Base-by-base conservation (phyloP, 2,888 invertebrate species). In the Noctua pronuba region DNA sequence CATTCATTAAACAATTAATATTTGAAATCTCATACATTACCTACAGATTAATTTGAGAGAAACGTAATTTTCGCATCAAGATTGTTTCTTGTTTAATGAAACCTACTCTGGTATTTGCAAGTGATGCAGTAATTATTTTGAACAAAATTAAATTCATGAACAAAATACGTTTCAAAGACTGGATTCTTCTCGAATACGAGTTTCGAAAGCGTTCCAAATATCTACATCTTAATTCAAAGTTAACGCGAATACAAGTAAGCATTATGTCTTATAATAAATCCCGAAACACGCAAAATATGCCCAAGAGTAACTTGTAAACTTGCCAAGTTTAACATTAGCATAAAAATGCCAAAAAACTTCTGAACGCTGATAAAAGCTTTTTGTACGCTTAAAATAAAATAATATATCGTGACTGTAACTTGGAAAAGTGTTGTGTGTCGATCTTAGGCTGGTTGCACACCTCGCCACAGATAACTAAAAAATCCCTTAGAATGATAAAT, bases 321-420 rank as follows among this genome's bases (percentile, higher is more conserved):
- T 87, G 87, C 87, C 87, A 87, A 87, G 79, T 86, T 79, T 68
- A 81, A 79, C 78, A 86, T 87, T 86, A 88, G 74, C 88, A 88
- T 86, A 79, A 84, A 84, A 84, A 84, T 84, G 84, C 73, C 84
- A 84, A 81, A 88, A 83, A 88, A 76, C 69, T 88, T 88, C 68
- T 78, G 77, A 67, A 79, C 46, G 49, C 68, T 78, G 70, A 77
- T 77, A 78, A 86, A 84, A 80, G 75, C 28, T 64, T 79, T 72
- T 79, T 77, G 18, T 76, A 49, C 72, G 74, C 74, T 72, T 72
- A 77, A 80, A 84, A 72, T 80, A 70, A 75, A 81, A 74, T 73
- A 55, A 73, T 67, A 79, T 75, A 84, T 77, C 67, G 71, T 67
- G 52, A 77, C 71, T 60, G 70, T 68, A 74, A 76, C 72, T 81